These are phyloP conservation scores for Daboia siamensis DNA, from an alignment of 2,113 vertebrate genomes.

Conservation along the genomic window DNA sequence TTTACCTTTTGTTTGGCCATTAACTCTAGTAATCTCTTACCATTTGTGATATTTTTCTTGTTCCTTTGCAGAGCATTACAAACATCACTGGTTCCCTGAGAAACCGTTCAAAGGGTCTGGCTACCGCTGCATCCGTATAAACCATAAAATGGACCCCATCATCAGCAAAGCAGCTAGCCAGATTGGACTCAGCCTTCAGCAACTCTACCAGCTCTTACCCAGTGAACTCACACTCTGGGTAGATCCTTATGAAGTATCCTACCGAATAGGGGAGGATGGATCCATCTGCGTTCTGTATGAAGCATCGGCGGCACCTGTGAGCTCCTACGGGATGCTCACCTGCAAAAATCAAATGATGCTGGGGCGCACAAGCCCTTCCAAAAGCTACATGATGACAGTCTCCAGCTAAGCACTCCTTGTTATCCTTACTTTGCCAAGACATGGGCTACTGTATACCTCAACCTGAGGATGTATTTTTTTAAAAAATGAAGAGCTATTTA, in stretches of 20 bases:
- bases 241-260: constrained; percentile 85
- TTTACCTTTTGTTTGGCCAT: rapidly evolving
- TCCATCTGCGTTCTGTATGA: constrained; percentile 86
- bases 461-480: constrained; percentile 72
- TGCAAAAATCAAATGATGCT: constrained; percentile 80
- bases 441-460: constrained; percentile 72
- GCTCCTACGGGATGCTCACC: constrained; percentile 67
- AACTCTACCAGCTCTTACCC: constrained; percentile 77
- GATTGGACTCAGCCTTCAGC: constrained; percentile 73
- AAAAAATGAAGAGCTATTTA: constrained; percentile 76
- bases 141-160: constrained; percentile 85
- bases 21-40: constrained; percentile 1
- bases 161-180: constrained; percentile 75
- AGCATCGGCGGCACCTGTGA: constrained; percentile 17
- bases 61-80: constrained; percentile 76
- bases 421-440: constrained; percentile 59
- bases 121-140: constrained; percentile 87
- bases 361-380: constrained; percentile 72
- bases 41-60: not conserved
- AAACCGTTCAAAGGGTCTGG: constrained; percentile 83
- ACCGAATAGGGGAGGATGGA: constrained; percentile 85
- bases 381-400: constrained; percentile 83
- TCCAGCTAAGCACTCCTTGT: constrained; percentile 70
- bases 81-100: constrained; percentile 84
- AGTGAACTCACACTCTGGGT: constrained; percentile 86